A percentile compares a stretch with the other conserved stretches of the same genome.
Evolutionary conservation across 2,113 vertebrate genomes (phyloP).

Genomic region (Oryzias celebensis): DNA sequence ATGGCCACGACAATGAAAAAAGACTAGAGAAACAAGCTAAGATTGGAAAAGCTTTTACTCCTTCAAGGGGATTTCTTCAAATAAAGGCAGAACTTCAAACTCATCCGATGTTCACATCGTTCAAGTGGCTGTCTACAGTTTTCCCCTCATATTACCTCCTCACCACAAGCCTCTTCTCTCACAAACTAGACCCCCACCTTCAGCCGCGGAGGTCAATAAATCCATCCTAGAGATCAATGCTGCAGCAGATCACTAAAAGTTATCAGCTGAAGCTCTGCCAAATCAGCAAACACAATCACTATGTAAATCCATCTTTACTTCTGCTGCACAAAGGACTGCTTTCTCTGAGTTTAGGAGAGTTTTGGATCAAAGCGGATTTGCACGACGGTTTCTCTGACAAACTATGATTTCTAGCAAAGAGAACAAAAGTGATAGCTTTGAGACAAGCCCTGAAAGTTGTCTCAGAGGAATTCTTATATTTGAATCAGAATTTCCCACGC

Average conservation of each 20-base stretch:
- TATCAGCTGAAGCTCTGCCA: slow-evolving; percentile 79
- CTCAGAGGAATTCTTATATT: slow-evolving; percentile 12
- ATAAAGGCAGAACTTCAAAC: slow-evolving; percentile 44
- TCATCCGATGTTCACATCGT: slow-evolving; percentile 58
- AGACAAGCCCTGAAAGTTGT: slow-evolving; percentile 15
- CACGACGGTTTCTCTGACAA: slow-evolving; percentile 22
- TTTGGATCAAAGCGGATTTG: neutral
- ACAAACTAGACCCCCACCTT: slow-evolving; percentile 57
- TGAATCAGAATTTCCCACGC: slow-evolving; percentile 15
- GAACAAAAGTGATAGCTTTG: no score
- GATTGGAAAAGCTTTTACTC: slow-evolving; percentile 37
- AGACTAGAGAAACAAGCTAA: slow-evolving; percentile 47
- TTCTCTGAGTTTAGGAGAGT: slow-evolving; percentile 27
- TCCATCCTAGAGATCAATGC: slow-evolving; percentile 80
- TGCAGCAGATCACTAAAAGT: slow-evolving; percentile 80
- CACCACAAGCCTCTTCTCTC: slow-evolving; percentile 28
- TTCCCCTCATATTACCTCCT: slow-evolving; percentile 50
- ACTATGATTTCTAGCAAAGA: slow-evolving; percentile 1
- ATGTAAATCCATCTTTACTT: slow-evolving; percentile 81
- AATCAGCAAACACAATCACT: slow-evolving; percentile 84
- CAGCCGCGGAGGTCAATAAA: slow-evolving; percentile 75
- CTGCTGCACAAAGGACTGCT: slow-evolving; percentile 51
- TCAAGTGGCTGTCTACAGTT: slow-evolving; percentile 59
- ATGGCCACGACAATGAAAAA: slow-evolving; percentile 35
- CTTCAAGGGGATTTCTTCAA: slow-evolving; percentile 39